Evolutionary conservation across 2,797 vertebrate genomes (phyloP).

Genomic region (Ctenopoma kingsleyae): DNA sequence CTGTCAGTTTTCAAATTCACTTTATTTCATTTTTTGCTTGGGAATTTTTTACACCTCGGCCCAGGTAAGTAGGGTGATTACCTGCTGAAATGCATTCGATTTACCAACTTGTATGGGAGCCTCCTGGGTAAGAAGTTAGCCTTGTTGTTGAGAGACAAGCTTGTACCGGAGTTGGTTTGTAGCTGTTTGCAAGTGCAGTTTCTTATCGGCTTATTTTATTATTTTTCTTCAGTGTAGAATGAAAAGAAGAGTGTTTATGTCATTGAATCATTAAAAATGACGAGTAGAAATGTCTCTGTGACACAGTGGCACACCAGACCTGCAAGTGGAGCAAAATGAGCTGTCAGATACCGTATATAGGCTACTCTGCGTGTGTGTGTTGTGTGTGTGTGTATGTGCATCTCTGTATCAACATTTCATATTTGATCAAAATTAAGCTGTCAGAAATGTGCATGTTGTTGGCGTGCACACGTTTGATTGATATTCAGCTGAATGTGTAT

Average conservation of each 20-base stretch:
- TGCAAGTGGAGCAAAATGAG: constrained; percentile 61
- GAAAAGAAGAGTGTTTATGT: constrained; percentile 43
- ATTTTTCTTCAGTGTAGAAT: constrained; percentile 17
- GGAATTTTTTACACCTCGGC: constrained; percentile 44
- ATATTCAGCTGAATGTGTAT: constrained; percentile 36
- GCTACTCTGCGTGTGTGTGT: constrained; percentile 21
- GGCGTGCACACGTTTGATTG: constrained; percentile 37
- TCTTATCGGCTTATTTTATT: constrained; percentile 8
- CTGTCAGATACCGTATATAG: constrained; percentile 45
- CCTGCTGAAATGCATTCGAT: constrained; percentile 30
- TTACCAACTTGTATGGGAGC: constrained; percentile 25
- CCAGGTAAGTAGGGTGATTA: constrained; percentile 45
- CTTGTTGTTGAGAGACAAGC: constrained; percentile 12
- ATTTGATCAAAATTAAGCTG: constrained; percentile 66
- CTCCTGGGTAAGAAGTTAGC: constrained; percentile 26
- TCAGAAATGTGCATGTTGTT: constrained; percentile 46
- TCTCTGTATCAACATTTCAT: constrained; percentile 42
- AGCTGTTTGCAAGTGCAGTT: constrained; percentile 11
- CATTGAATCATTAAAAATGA: constrained; percentile 65
- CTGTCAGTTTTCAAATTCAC: constrained; percentile 22
- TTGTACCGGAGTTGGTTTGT: neutral
- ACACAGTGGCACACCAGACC: constrained; percentile 40
- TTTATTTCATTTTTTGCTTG: constrained; percentile 20
- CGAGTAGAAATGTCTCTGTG: constrained; percentile 52
- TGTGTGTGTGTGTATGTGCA: constrained; percentile 9